phyloP scores from a whole-genome alignment of 2,888 invertebrate species.

The Macrophya annulata region DNA sequence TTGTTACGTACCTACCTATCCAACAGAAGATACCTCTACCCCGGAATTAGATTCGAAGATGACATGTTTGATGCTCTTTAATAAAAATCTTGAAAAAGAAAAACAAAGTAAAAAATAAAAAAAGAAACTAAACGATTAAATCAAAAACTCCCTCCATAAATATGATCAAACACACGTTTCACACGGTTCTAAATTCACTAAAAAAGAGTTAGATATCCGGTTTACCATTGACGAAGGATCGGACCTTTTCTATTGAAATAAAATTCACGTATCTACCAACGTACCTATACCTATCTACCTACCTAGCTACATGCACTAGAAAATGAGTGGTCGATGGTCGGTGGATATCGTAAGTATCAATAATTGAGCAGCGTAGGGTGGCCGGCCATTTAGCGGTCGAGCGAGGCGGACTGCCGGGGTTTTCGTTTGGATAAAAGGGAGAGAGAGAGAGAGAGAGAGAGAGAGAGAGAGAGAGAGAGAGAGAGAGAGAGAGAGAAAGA shows the following conservation, averaged over 20 bases:
- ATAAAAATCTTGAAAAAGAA: neutral
- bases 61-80: neutral
- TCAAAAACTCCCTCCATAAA: too few species aligned
- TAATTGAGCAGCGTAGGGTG: conserved; percentile 75
- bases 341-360: conserved; percentile 72
- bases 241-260: neutral
- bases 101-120: neutral
- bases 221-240: neutral
- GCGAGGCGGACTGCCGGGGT: conserved; percentile 65
- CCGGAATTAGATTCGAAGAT: neutral
- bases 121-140: neutral
- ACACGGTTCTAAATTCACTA: neutral
- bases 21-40: neutral
- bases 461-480: neutral
- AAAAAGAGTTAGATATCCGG: neutral
- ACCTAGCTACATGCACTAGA: conserved; percentile 54
- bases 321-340: conserved; percentile 60
- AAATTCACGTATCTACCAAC: conserved; percentile 25
- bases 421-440: conserved; percentile 26
- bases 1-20: neutral
- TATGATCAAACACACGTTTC: neutral
- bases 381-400: conserved; percentile 77
- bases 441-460: neutral
- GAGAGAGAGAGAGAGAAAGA: neutral
- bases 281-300: neutral